A percentile compares a stretch with the other conserved stretches of the same genome.
Evolutionary conservation across 2,113 vertebrate genomes (phyloP).

Genomic region (Tachysurus fulvidraco): DNA sequence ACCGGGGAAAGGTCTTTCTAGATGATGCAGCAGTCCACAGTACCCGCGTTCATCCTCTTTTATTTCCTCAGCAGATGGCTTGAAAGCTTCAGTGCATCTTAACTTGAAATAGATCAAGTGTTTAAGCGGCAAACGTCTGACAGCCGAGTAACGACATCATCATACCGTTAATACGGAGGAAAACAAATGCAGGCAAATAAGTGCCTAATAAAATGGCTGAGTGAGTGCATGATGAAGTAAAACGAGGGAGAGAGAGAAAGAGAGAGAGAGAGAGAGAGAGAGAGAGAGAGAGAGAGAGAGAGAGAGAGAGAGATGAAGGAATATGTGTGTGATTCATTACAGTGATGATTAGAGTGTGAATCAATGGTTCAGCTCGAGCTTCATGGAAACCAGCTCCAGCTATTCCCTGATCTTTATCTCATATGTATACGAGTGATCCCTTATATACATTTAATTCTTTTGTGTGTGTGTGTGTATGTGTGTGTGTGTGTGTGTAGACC

Average conservation of each 20-base stretch:
- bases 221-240: conserved; percentile 29
- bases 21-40: not conserved
- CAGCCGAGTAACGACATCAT: conserved; percentile 65
- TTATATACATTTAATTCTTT: not conserved
- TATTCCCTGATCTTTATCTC: not conserved
- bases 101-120: conserved; percentile 6
- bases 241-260: conserved; percentile 38
- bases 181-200: conserved; percentile 54
- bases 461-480: conserved; percentile 31
- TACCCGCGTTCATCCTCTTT: not conserved
- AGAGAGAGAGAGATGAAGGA: not conserved
- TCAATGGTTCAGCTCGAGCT: conserved; percentile 1
- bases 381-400: not conserved
- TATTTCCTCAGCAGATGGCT: not conserved
- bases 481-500: conserved; percentile 73
- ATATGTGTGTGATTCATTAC: not conserved
- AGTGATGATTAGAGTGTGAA: not conserved
- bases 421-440: not conserved
- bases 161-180: conserved; percentile 37
- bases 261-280: not conserved
- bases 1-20: not conserved
- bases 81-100: not conserved
- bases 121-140: conserved; percentile 40
- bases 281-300: not conserved
- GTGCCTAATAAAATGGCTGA: conserved; percentile 7